Percentiles rank a stretch among this genome's conserved stretches.
phyloP scores from a whole-genome alignment of 2,113 vertebrate genomes.

The Eudorcas thomsonii region DNA sequence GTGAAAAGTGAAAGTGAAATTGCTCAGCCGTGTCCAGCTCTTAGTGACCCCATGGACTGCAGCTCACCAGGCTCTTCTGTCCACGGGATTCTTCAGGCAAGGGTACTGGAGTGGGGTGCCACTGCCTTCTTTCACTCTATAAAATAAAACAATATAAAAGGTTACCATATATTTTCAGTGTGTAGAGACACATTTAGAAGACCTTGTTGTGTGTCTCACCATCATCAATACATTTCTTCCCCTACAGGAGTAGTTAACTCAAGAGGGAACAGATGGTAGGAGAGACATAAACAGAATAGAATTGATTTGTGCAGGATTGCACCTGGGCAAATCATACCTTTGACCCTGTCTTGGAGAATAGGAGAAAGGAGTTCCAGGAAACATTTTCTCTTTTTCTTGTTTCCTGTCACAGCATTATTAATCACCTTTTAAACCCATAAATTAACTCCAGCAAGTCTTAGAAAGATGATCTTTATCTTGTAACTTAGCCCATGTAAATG shows the following conservation, averaged over 20 bases:
- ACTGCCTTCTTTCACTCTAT: not conserved
- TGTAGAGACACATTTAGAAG: not conserved
- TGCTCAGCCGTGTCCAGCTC: too few relatives aligned
- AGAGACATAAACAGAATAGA: not conserved
- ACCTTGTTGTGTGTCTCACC: not conserved
- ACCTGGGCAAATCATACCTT: not conserved
- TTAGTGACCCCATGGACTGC: too few relatives aligned
- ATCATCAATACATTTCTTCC: not conserved
- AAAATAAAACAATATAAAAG: not conserved
- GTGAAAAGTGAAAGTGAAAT: too few relatives aligned
- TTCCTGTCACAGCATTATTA: slow-evolving; percentile 25
- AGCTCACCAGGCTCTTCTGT: too few relatives aligned
- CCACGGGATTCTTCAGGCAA: too few relatives aligned
- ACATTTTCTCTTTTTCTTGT: not conserved
- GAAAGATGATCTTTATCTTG: not conserved
- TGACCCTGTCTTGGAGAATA: not conserved
- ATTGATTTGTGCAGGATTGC: not conserved
- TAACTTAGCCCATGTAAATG: not conserved
- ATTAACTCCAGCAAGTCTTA: not conserved
- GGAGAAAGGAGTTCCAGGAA: not conserved
- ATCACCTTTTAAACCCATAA: not conserved
- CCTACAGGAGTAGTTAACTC: not conserved
- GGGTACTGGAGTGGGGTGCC: too few relatives aligned
- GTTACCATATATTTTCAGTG: not conserved
- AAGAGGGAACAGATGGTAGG: not conserved